Conservation (phyloP, 2,797 vertebrate genomes). For the Bradypodion pumilum region DNA sequence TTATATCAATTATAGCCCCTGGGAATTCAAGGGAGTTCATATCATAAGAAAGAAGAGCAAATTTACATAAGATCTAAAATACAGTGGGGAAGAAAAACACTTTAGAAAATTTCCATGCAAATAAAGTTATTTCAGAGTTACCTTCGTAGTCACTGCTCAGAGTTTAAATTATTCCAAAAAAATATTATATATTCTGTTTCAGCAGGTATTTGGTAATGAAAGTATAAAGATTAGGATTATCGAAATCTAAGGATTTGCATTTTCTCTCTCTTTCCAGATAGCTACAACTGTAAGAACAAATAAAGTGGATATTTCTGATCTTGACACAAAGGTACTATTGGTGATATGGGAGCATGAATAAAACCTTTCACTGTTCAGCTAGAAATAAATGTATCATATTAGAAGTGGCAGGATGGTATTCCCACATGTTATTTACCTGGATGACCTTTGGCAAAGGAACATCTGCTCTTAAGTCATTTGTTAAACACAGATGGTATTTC, state of each 20-base stretch:
- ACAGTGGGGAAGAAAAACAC: conserved; percentile 10
- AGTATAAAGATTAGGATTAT: conserved; percentile 25
- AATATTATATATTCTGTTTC: conserved; percentile 42
- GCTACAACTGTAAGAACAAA: background rate
- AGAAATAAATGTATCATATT: conserved; percentile 38
- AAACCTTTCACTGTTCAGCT: conserved; percentile 32
- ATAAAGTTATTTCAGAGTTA: conserved; percentile 28
- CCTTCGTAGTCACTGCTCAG: conserved; percentile 12
- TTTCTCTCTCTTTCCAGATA: background rate
- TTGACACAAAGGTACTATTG: background rate
- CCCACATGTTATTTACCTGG: conserved; percentile 6
- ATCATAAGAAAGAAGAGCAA: background rate
- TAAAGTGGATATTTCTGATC: background rate
- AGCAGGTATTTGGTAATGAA: conserved; percentile 16
- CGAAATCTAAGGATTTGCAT: conserved; percentile 2
- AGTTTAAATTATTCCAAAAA: conserved; percentile 26
- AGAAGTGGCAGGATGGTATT: conserved; percentile 17
- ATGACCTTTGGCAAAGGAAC: conserved; percentile 41
- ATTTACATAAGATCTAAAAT: conserved; percentile 16
- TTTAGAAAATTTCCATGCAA: conserved; percentile 29
- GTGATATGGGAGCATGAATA: background rate
- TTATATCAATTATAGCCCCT: background rate
- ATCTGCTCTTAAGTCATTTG: conserved; percentile 5
- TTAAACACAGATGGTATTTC: conserved; percentile 24
- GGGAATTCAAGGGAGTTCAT: background rate